Conservation (phyloP, 2,113 vertebrate species). For the Planiliza haematocheilus region DNA sequence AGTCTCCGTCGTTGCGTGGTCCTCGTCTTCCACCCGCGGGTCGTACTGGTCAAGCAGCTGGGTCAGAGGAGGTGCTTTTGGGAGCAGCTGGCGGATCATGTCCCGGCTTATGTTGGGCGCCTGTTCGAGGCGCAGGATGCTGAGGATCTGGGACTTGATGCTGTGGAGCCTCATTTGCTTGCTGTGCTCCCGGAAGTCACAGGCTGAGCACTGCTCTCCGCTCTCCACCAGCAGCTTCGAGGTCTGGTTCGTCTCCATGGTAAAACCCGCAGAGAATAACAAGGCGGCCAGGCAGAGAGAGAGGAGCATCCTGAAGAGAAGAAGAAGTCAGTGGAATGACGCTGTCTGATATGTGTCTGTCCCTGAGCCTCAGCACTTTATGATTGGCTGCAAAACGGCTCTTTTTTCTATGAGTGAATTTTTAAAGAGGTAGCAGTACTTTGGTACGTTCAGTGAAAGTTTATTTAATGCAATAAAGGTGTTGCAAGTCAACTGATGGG, state of each 20-base stretch:
- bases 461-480: too few species aligned
- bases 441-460: not conserved
- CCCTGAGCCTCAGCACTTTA: constrained; percentile 82
- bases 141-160: constrained; percentile 98
- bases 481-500: too few species aligned
- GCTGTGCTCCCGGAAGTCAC: constrained; percentile 93
- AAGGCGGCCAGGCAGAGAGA: constrained; percentile 85
- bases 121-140: constrained; percentile 94
- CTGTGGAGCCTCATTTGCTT: constrained; percentile 95
- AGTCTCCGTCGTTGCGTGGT: constrained; percentile 93
- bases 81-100: constrained; percentile 94
- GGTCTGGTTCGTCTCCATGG: constrained; percentile 84
- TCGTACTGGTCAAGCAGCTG: constrained; percentile 97
- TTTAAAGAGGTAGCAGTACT: constrained; percentile 70
- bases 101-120: constrained; percentile 98
- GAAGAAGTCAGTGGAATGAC: constrained; percentile 15
- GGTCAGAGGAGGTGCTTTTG: constrained; percentile 94
- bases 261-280: constrained; percentile 82
- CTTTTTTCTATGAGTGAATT: constrained; percentile 32
- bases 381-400: constrained; percentile 91
- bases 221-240: constrained; percentile 84
- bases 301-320: constrained; percentile 85
- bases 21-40: constrained; percentile 92
- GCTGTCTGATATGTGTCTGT: constrained; percentile 81
- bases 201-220: constrained; percentile 91